Evolutionary conservation across 1,140 invertebrate genomes (phyloP), one percentile per base, ranked within the genome.

Genomic region (Euura lappo): DNA sequence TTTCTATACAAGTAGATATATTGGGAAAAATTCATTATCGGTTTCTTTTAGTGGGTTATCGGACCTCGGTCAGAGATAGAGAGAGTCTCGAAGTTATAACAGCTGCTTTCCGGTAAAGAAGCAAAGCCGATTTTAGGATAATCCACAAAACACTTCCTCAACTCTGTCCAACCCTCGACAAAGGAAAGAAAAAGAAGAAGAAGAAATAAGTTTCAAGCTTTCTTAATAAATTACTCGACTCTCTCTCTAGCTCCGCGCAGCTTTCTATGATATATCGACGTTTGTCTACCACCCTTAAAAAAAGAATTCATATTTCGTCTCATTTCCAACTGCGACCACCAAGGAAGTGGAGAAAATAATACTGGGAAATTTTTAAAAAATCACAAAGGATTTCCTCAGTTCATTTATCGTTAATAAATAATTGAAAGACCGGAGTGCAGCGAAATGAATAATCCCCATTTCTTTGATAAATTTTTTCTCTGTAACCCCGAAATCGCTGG

Each of bases 161-260:
- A 60, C 51, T 60, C 4, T 28, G 51, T 28, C 28, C 28, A 28
- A 28, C 28, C 28, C 28, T 28, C 28, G 28, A 28, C 10, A 6
- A 60, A 6, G 51, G 10, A 60, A 6, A 60, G 3, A 60, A n/a
- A 5, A 11, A n/a, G 6, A 60, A 60, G 13, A 60, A 60, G 11
- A 51, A 51, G 47, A 51, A 51, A 6, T 51, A 51, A 60, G 8
- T 60, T 60, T 60, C 13, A 28, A 11, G 6, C 13, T 60, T n/a
- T 60, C 13, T 60, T 60, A 60, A 60, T 60, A 60, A 60, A 60
- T 60, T 60, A 60, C 51, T 60, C 51, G 51, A 60, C 51, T 60
- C 51, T 60, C 51, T 8, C 51, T n/a, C 3, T 60, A 3, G 10
- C 13, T 60, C 51, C 13, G 8, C 13, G 8, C 13, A 8, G 6